Conservation (phyloP, 1,140 invertebrate genomes). For the Neoseiulus cucumeris region DNA sequence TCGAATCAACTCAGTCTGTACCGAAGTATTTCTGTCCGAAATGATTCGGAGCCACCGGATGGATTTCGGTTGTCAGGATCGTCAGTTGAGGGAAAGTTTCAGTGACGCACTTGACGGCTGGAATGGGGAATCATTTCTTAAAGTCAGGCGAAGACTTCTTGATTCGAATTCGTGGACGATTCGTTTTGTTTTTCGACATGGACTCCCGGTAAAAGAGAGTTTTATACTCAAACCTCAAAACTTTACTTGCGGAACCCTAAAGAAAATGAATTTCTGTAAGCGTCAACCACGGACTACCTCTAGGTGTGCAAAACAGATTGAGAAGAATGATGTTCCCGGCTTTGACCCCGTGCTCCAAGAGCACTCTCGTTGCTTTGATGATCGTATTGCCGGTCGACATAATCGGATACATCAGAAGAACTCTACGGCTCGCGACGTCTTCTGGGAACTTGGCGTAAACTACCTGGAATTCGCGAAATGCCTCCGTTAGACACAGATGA, state of each 20-base stretch:
- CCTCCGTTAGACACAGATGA: too few relatives aligned
- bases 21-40: conserved; percentile 98
- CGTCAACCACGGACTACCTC: conserved; percentile 23
- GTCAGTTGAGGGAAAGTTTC: conserved; percentile 73
- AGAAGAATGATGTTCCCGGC: conserved; percentile 86
- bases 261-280: not conserved
- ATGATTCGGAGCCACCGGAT: conserved; percentile 86
- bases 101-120: conserved; percentile 63
- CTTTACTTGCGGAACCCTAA: too few relatives aligned
- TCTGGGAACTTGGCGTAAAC: conserved; percentile 95
- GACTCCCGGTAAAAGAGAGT: too few relatives aligned
- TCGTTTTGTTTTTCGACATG: too few relatives aligned
- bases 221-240: too few relatives aligned
- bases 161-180: too few relatives aligned
- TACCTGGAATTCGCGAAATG: conserved; percentile 31
- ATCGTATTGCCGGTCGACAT: conserved; percentile 88
- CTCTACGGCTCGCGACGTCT: conserved; percentile 70
- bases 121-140: conserved; percentile 18
- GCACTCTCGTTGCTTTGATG: conserved; percentile 70
- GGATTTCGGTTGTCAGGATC: conserved; percentile 82
- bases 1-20: conserved; percentile 45
- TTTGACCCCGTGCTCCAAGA: conserved; percentile 75
- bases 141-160: not conserved
- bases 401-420: conserved; percentile 91
- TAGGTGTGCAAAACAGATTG: conserved; percentile 87